These are phyloP conservation scores for Aradus depressus DNA, from an alignment of 2,888 invertebrate species.

Conservation along the genomic window DNA sequence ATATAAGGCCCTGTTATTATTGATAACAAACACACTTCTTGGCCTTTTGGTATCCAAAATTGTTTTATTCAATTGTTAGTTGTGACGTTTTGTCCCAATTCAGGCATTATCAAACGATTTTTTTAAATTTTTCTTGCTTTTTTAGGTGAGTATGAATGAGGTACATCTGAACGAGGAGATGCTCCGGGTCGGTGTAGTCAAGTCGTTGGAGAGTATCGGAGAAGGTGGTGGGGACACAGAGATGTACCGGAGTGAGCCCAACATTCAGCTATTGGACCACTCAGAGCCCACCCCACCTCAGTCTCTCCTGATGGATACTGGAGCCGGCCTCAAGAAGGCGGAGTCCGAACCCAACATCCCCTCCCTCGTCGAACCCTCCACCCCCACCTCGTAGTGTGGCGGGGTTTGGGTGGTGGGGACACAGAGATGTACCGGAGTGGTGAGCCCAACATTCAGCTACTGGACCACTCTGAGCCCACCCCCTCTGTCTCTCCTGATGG, in stretches of 20 bases:
- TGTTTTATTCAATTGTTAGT: no score
- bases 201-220: slow-evolving; percentile 37
- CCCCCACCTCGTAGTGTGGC: no score
- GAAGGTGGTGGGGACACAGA: slow-evolving; percentile 37
- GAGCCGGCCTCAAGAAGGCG: slow-evolving; percentile 38
- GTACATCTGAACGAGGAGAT: slow-evolving; percentile 69
- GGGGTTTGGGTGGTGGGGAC: slow-evolving; percentile 40
- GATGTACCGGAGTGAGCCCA: slow-evolving; percentile 50
- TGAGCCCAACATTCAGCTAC: slow-evolving; percentile 47
- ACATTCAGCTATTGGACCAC: slow-evolving; percentile 40
- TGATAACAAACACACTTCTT: no score
- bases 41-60: no score
- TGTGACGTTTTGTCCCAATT: no score
- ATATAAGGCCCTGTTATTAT: not conserved
- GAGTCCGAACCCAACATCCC: slow-evolving; percentile 54
- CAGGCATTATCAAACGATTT: not conserved
- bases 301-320: slow-evolving; percentile 6
- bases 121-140: not conserved
- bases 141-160: slow-evolving; percentile 56
- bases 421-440: slow-evolving; percentile 44
- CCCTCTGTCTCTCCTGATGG: no score
- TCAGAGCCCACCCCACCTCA: slow-evolving; percentile 12
- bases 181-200: slow-evolving; percentile 42
- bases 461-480: slow-evolving; percentile 16
- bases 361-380: slow-evolving; percentile 39